Percentiles rank a stretch among this genome's conserved stretches.
phyloP scores from a whole-genome alignment of 2,797 vertebrate species.

The Microcaecilia unicolor region DNA sequence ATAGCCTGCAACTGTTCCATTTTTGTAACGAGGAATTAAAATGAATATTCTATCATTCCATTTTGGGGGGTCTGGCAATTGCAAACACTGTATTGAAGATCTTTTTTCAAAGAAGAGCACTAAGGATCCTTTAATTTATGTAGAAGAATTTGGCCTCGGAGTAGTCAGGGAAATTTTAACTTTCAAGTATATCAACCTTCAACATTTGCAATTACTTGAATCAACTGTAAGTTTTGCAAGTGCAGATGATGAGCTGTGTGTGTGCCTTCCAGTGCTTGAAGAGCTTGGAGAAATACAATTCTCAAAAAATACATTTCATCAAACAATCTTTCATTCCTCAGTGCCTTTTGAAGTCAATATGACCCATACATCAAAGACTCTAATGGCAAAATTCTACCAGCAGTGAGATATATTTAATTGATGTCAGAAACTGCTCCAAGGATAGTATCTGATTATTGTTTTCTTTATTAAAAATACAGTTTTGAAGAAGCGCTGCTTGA shows the following conservation, averaged over 20 bases:
- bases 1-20: too few species aligned
- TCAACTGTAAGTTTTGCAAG: slow-evolving; percentile 2
- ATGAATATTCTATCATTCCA: too few species aligned
- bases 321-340: neutral
- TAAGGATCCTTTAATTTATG: neutral
- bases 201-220: slow-evolving; percentile 6
- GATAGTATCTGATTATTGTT: neutral
- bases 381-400: slow-evolving; percentile 2
- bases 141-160: neutral
- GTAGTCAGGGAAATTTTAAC: neutral
- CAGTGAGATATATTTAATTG: slow-evolving; percentile 17
- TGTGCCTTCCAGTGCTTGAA: slow-evolving; percentile 8
- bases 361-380: slow-evolving; percentile 17
- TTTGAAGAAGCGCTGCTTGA: slow-evolving; percentile 3
- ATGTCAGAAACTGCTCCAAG: slow-evolving; percentile 9
- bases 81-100: too few species aligned
- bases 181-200: neutral
- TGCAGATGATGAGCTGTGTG: slow-evolving; percentile 3
- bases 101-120: neutral
- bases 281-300: slow-evolving; percentile 17
- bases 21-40: too few species aligned
- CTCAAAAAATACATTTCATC: slow-evolving; percentile 15
- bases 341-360: slow-evolving; percentile 14
- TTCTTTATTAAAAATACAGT: slow-evolving; percentile 1
- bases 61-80: too few species aligned